Percentiles rank a stretch among this genome's conserved stretches.
Conservation (phyloP, 2,888 invertebrate species). For the Conistra vaccinii region DNA sequence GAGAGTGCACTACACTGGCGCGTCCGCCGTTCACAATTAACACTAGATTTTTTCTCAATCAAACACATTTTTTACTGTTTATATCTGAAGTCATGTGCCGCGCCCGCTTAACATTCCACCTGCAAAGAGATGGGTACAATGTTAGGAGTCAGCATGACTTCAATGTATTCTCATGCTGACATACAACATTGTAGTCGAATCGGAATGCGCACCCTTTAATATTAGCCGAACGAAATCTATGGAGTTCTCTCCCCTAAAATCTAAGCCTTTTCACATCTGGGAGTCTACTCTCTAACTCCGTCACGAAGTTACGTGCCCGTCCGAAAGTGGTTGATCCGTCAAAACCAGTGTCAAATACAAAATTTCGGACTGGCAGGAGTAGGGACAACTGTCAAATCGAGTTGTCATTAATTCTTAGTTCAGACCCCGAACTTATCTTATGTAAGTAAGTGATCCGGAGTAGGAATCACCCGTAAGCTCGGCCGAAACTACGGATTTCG, state of each 20-base stretch:
- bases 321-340: no score
- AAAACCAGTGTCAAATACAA: no score
- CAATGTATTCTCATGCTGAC: constrained; percentile 69
- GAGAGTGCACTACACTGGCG: constrained; percentile 79
- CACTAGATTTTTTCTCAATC: constrained; percentile 80
- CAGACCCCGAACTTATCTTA: no score
- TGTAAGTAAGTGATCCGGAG: no score
- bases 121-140: constrained; percentile 76
- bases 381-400: no score
- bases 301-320: no score
- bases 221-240: constrained; percentile 39
- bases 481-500: no score
- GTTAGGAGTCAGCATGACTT: constrained; percentile 76
- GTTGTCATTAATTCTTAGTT: no score
- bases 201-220: constrained; percentile 79
- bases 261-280: constrained; percentile 40
- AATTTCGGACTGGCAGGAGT: no score
- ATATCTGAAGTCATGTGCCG: constrained; percentile 78
- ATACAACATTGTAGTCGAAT: constrained; percentile 76
- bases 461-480: no score
- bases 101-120: constrained; percentile 77
- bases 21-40: constrained; percentile 85
- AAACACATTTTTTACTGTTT: constrained; percentile 88
- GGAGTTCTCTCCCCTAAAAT: constrained; percentile 32
- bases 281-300: no score